Evolutionary conservation across 2,888 invertebrate species (phyloP), one percentile per base, ranked within the genome.

Genomic region (Syrista parreyssii): DNA sequence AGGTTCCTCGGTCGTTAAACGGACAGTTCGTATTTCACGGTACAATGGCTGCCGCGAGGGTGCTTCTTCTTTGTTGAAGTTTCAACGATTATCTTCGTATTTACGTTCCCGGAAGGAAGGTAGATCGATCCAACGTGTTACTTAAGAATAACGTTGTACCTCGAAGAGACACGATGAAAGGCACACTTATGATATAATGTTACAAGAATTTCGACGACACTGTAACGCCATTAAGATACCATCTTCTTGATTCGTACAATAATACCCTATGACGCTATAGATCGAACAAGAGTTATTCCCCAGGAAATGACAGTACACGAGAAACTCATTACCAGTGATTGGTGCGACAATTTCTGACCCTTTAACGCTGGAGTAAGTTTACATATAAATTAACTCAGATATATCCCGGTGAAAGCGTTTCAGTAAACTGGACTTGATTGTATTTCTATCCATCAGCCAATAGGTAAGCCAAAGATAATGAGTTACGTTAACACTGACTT

Each of bases 1-100:
- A 81, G 81, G 82, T 84, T 84, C 84, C 82, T 85, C 79, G 84
- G 84, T 82, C 84, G 81, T 82, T 80, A 79, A 81, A 82, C 81
- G 80, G 84, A 84, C 86, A 84, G 83, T 80, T 12, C 12, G 11
- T 31, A 15, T 32, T 30, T 31, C 68, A 73, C 73, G 71, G 71
- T 55, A 55, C 71, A 71, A 71, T 31, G 71, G 71, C 71, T 32
- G 71, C 40, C 40, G 40, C 23, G 40, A 55, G 40, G 40, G 40
- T 55, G 40, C 40, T 55, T 55, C 40, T 55, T 55, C 40, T 55
- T 55, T 55, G 40, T 55, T 55, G 23, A 55, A 55, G 40, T 55
- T 55, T 55, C 23, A 23, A 55, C 40, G 40, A 55, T 55, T 55
- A 55, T 55, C 40, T 55, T 55, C 40, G 40, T 55, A 55, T 55